Evolutionary conservation across 2,797 vertebrate genomes (phyloP), one percentile per base, ranked within the genome.

Genomic region (Meriones psammophilus): DNA sequence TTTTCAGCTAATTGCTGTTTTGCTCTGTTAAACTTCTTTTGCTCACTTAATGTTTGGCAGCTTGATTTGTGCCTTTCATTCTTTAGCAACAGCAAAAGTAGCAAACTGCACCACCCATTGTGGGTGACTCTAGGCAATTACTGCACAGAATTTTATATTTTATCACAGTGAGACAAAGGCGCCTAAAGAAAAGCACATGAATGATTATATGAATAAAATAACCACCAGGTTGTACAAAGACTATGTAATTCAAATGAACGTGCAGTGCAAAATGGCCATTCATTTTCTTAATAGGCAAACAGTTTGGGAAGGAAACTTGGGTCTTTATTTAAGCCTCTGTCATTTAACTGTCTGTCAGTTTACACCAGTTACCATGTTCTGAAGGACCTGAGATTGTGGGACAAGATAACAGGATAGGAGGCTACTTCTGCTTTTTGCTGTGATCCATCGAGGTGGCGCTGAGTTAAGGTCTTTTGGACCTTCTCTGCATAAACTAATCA

Each of bases 51-150:
- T 0, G 6, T 80, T 88, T 91, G 94, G 81, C 74, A 91, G 76
- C 80, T 78, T 96, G 94, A 91, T 96, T 92, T 92, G 92, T 89
- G 60, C 88, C 91, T 95, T 97, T 96, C 88, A 94, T 92, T 97
- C 91, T 69, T 94, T 15, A 64, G 58, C 36, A 95, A 71, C 64
- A 97, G 93, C 93, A 76, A 66, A 97, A 94, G 92, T 83, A 88
- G 91, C 94, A 68, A 66, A 79, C 86, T n/a, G 18, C 22, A 90
- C 96, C 92, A 74, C 92, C 81, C 94, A 87, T 68, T 33, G 93
- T 66, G 92, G 96, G 94, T 1, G 73, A 92, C 83, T 79, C 39
- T 17, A 8, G 56, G 76, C 74, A 88, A 96, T 95, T 94, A 96
- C 50, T 58, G 18, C 39, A 24, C 17, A 39, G 20, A 58, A 77